Percentiles rank a stretch among this genome's conserved stretches.
Evolutionary conservation across 2,113 vertebrate genomes (phyloP).

Genomic region (Rhynchomys soricoides): DNA sequence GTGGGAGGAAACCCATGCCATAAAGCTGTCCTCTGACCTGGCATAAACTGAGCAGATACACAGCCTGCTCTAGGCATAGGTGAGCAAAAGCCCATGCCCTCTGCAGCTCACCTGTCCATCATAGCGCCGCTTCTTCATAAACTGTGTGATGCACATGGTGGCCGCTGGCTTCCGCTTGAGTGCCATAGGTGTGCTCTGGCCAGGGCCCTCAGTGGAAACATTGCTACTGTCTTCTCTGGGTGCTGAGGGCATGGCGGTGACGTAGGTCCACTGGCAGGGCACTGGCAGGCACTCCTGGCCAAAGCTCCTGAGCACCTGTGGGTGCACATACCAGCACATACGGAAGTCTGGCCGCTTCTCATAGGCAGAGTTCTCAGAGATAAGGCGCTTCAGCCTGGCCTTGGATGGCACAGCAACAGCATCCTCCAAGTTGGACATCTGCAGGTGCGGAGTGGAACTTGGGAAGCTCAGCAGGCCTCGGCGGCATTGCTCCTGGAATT

Average conservation of each 20-base stretch:
- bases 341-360: slow-evolving; percentile 92
- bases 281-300: slow-evolving; percentile 91
- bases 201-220: rapidly evolving
- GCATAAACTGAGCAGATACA: background rate
- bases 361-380: slow-evolving; percentile 93
- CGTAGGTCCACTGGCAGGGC: slow-evolving; percentile 95
- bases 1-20: background rate
- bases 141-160: slow-evolving; percentile 96
- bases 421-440: slow-evolving; percentile 77
- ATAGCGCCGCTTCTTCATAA: slow-evolving; percentile 92
- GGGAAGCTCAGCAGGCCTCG: slow-evolving; percentile 81
- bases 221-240: slow-evolving; percentile 87
- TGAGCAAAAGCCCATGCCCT: background rate
- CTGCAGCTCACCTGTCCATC: slow-evolving; percentile 86
- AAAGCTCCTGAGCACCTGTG: slow-evolving; percentile 90
- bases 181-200: slow-evolving; percentile 81
- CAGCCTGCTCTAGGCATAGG: background rate
- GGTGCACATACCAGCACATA: slow-evolving; percentile 96
- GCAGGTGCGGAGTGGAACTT: slow-evolving; percentile 72
- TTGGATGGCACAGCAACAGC: slow-evolving; percentile 88
- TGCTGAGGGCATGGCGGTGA: slow-evolving; percentile 88
- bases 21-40: background rate
- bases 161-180: slow-evolving; percentile 90
- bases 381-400: slow-evolving; percentile 92
- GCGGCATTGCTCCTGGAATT: slow-evolving; percentile 95